Evolutionary conservation across 2,888 invertebrate genomes (phyloP).

Genomic region (Leptinotarsa haldemani): DNA sequence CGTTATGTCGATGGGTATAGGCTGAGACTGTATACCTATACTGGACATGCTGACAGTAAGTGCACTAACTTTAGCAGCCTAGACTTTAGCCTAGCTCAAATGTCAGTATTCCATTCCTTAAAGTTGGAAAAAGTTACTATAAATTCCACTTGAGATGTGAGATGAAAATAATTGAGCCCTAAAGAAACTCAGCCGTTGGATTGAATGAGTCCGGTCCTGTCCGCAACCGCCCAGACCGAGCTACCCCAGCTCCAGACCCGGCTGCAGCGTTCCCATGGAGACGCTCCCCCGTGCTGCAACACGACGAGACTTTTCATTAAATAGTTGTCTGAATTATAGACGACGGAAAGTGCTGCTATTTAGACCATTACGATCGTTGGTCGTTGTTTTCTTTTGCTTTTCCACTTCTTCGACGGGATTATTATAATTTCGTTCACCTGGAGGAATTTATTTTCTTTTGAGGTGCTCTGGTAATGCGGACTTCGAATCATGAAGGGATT

Average conservation of each 20-base stretch:
- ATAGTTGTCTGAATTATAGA: slow-evolving; percentile 59
- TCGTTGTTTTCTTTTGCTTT: slow-evolving; percentile 26
- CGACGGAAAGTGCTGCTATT: slow-evolving; percentile 54
- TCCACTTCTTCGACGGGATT: slow-evolving; percentile 1
- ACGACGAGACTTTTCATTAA: slow-evolving; percentile 63
- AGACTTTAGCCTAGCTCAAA: too few species aligned
- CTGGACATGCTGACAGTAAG: too few species aligned
- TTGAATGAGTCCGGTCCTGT: not conserved
- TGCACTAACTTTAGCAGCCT: too few species aligned
- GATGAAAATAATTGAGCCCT: too few species aligned
- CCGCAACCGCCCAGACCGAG: slow-evolving; percentile 9
- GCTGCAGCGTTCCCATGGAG: slow-evolving; percentile 64
- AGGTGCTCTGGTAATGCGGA: not conserved
- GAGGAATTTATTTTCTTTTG: not conserved
- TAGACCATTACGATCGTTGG: slow-evolving; percentile 46
- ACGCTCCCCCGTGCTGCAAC: slow-evolving; percentile 54
- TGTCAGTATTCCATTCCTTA: too few species aligned
- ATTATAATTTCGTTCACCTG: slow-evolving; percentile 19
- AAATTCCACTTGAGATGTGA: too few species aligned
- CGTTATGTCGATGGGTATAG: too few species aligned
- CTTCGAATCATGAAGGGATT: too few species aligned
- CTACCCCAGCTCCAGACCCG: slow-evolving; percentile 56
- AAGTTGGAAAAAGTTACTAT: too few species aligned
- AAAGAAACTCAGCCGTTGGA: not conserved
- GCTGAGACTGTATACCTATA: too few species aligned